Percentiles rank a stretch among this genome's conserved stretches.
These are phyloP conservation scores for Poeciliopsis gracilis DNA, from an alignment of 2,797 vertebrate genomes.

Conservation along the genomic window DNA sequence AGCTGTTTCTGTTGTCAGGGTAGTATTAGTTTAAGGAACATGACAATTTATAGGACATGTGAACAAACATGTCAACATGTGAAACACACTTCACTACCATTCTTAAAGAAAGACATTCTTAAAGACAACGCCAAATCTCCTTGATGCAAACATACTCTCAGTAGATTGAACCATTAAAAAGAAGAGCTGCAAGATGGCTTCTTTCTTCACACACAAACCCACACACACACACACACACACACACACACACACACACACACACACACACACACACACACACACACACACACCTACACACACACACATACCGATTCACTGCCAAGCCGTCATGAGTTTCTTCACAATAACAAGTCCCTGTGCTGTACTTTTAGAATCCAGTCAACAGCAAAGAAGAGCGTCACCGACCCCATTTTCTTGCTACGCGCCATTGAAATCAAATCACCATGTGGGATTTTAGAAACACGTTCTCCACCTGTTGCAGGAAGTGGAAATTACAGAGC, in stretches of 20 bases:
- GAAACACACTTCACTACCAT: constrained; percentile 35
- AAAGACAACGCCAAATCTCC: constrained; percentile 6
- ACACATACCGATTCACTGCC: constrained; percentile 22
- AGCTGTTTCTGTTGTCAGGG: not conserved
- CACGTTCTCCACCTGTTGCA: constrained; percentile 65
- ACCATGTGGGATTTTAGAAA: constrained; percentile 47
- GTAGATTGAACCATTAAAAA: constrained; percentile 6
- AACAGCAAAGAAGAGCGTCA: constrained; percentile 37
- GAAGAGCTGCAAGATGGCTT: constrained; percentile 38
- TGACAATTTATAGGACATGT: constrained; percentile 43
- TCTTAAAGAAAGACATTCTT: no score
- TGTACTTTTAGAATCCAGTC: constrained; percentile 32
- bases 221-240: no score
- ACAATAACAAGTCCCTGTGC: constrained; percentile 23
- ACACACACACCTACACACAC: no score
- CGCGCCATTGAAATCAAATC: constrained; percentile 62
- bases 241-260: no score
- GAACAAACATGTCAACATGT: not conserved
- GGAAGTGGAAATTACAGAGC: constrained; percentile 64
- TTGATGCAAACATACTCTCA: constrained; percentile 6
- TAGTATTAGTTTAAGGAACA: no score
- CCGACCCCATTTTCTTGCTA: constrained; percentile 39
- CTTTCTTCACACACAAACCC: constrained; percentile 18
- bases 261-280: no score
- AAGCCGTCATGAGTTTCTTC: constrained; percentile 13